phyloP scores from a whole-genome alignment of 2,113 vertebrate genomes.

The Larimichthys polyactis region DNA sequence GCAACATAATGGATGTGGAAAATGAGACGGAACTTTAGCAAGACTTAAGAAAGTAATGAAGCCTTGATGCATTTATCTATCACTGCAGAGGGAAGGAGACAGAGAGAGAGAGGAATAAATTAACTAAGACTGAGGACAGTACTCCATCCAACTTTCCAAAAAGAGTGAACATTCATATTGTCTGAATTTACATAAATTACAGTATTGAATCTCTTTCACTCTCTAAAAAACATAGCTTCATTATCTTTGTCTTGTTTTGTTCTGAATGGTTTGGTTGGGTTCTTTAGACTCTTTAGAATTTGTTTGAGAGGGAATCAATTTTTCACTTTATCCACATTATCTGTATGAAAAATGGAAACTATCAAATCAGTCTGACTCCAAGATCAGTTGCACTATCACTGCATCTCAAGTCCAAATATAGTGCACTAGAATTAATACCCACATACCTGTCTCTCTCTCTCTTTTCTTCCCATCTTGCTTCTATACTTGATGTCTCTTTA shows the following conservation, averaged over 20 bases:
- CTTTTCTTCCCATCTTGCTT: neutral
- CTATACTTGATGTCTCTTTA: neutral
- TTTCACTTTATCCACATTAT: neutral
- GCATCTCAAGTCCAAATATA: neutral
- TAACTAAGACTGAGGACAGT: neutral
- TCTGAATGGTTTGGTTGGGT: no score
- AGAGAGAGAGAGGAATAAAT: neutral
- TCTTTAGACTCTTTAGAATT: neutral
- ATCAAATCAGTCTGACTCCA: neutral
- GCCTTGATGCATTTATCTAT: neutral
- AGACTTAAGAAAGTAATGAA: constrained; percentile 13
- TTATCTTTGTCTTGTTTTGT: neutral
- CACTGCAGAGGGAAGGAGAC: neutral
- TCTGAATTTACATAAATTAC: neutral
- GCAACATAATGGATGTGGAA: constrained; percentile 26
- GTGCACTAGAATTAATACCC: neutral
- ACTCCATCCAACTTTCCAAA: neutral
- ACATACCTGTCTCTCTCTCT: neutral
- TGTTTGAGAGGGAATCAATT: neutral
- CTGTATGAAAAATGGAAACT: neutral
- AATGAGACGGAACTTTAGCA: constrained; percentile 24
- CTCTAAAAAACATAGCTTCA: neutral
- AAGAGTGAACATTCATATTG: neutral
- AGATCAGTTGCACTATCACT: neutral
- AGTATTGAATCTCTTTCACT: neutral